Base-by-base conservation (phyloP, 1,140 invertebrate species). In the Drosophila serrata region DNA sequence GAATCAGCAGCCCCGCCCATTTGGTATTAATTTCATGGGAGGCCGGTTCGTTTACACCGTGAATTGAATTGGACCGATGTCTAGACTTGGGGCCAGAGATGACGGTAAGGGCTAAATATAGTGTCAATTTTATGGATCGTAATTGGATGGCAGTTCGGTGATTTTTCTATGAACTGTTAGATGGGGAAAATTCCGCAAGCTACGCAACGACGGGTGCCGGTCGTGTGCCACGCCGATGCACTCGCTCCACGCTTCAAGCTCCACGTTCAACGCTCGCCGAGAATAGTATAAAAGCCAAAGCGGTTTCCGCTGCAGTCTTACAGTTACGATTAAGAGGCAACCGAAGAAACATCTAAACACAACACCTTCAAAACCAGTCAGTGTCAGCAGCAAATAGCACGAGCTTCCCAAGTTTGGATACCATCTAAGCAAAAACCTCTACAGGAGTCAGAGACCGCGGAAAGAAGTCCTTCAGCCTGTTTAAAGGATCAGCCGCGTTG, bases 181-280 rank as follows among this genome's bases (percentile, higher is more conserved):
- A 79, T 76, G 82, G 82, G 82, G 82, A 82, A 86, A 88, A 62
- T 42, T 84, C 79, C 75, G 55, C 15, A 56, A 27, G 45, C 40
- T 48, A 48, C 15, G 68, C 62, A 68, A 74, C 57, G 55, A 57
- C 75, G 46, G 37, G 75, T 33, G 82, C 53, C 40, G 27, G 69
- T 62, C 67, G 62, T 43, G 58, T 58, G 45, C 79, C 60, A 62
- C 37, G 58, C 75, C 68, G 42, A 48, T 73, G 69, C 69, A 73
- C 37, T 31, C 31, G 62, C 46, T 51, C 29, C 60, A 64, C 45
- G 78, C 49, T 33, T 7, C 49, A 22, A 46, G 79, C 51, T 53
- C 19, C 51, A 37, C 62, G 65, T 40, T 42, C 29, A 46, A 49
- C 65, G 37, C 73, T 76, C 76, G 69, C 64, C 75, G 68, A 64